Percentiles rank a stretch among this genome's conserved stretches.
phyloP scores from a whole-genome alignment of 2,113 vertebrate genomes.

The Erythrolamprus reginae region DNA sequence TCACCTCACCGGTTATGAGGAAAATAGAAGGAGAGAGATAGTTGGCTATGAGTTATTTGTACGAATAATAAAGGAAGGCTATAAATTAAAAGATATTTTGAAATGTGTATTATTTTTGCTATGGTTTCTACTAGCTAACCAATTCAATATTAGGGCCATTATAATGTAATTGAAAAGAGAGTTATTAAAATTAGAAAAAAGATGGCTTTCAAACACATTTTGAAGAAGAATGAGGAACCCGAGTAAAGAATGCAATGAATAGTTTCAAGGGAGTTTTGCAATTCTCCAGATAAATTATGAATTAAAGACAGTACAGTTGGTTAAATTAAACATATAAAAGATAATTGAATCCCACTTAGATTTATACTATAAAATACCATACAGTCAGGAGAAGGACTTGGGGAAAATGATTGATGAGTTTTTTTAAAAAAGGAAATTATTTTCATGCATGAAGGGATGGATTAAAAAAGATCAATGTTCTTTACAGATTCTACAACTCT shows the following conservation, averaged over 20 bases:
- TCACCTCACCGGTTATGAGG: neutral
- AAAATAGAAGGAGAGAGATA: neutral
- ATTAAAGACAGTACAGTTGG: neutral
- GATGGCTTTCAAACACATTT: neutral
- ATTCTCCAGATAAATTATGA: neutral
- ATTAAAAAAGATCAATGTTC: neutral
- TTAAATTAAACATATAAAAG: neutral
- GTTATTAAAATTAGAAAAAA: neutral
- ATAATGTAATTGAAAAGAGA: neutral
- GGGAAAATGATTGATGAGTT: neutral
- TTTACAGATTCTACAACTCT: neutral
- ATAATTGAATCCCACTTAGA: neutral
- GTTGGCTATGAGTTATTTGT: neutral
- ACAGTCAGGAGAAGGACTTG: neutral
- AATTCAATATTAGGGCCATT: neutral
- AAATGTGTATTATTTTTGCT: neutral
- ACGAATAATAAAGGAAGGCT: neutral
- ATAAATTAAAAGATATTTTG: neutral
- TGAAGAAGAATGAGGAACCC: neutral
- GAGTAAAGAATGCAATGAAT: neutral
- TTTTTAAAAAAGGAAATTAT: neutral
- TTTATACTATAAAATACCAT: neutral
- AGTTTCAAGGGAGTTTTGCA: neutral
- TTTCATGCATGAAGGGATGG: neutral
- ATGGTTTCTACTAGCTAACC: neutral